phyloP scores from a whole-genome alignment of 2,888 invertebrate species.

The Calameuta filiformis region DNA sequence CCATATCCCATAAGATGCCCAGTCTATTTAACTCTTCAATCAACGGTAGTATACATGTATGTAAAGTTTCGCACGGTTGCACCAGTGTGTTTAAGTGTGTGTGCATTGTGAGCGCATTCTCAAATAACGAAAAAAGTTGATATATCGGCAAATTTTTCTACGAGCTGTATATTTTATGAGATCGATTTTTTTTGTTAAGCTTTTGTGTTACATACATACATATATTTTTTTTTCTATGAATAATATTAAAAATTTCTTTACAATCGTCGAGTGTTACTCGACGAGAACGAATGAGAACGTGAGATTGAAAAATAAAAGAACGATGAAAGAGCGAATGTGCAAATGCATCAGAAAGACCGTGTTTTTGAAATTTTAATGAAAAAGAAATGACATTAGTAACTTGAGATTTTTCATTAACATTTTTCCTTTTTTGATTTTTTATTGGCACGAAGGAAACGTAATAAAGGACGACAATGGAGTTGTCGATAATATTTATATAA shows the following conservation, averaged over 20 bases:
- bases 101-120: neutral
- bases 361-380: neutral
- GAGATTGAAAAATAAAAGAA: neutral
- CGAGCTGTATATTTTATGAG: constrained; percentile 40
- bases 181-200: constrained; percentile 20
- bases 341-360: neutral
- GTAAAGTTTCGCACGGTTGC: constrained; percentile 12
- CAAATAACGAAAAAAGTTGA: neutral
- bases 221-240: constrained; percentile 14
- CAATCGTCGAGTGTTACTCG: constrained; percentile 15
- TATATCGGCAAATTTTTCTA: constrained; percentile 40
- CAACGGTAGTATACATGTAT: neutral
- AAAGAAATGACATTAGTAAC: neutral
- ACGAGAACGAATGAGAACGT: constrained; percentile 9
- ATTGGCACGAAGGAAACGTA: neutral
- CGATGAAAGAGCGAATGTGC: neutral
- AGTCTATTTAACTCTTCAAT: no score
- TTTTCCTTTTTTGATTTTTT: neutral
- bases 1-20: no score
- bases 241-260: constrained; percentile 31
- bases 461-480: neutral
- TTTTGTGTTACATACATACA: neutral
- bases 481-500: neutral
- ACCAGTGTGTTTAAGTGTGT: constrained; percentile 27
- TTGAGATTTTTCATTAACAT: neutral